A percentile compares a stretch with the other conserved stretches of the same genome.
Conservation (phyloP, 2,797 vertebrate genomes). For the Decapterus maruadsi region DNA sequence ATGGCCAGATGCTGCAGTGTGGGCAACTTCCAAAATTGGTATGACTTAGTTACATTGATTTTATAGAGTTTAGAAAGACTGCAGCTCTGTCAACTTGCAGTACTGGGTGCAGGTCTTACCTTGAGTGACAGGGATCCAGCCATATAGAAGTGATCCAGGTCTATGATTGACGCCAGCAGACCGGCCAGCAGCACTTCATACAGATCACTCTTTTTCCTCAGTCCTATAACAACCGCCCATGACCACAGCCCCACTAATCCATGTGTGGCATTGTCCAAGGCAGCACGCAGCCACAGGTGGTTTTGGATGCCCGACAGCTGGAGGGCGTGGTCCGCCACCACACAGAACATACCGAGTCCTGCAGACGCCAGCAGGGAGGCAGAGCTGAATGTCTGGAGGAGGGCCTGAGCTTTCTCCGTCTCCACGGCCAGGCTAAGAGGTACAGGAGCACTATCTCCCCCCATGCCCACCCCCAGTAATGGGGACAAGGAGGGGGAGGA, state of each 20-base stretch:
- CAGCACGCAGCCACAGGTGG: constrained; percentile 91
- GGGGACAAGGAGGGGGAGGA: constrained; percentile 73
- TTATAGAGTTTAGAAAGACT: no score
- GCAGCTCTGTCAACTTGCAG: no score
- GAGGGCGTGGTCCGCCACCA: constrained; percentile 89
- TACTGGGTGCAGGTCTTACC: constrained; percentile 77
- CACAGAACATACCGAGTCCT: constrained; percentile 91
- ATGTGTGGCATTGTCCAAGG: constrained; percentile 92
- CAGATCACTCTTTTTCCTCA: constrained; percentile 93
- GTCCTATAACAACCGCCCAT: constrained; percentile 93
- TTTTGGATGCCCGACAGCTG: constrained; percentile 90
- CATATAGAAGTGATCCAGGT: constrained; percentile 95
- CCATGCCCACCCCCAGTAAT: constrained; percentile 55
- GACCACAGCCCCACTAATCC: constrained; percentile 94
- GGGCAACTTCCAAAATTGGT: no score
- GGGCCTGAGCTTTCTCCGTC: constrained; percentile 91
- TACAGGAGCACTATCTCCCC: constrained; percentile 61
- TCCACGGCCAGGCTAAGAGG: constrained; percentile 91
- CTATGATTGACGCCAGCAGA: constrained; percentile 93
- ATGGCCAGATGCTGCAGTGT: neutral
- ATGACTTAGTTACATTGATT: no score
- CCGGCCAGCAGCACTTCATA: constrained; percentile 94
- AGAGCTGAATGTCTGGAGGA: constrained; percentile 93
- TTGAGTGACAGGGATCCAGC: constrained; percentile 94
- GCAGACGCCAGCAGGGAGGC: constrained; percentile 91